Conservation (phyloP, 2,797 vertebrate genomes). For the Hybognathus amarus region DNA sequence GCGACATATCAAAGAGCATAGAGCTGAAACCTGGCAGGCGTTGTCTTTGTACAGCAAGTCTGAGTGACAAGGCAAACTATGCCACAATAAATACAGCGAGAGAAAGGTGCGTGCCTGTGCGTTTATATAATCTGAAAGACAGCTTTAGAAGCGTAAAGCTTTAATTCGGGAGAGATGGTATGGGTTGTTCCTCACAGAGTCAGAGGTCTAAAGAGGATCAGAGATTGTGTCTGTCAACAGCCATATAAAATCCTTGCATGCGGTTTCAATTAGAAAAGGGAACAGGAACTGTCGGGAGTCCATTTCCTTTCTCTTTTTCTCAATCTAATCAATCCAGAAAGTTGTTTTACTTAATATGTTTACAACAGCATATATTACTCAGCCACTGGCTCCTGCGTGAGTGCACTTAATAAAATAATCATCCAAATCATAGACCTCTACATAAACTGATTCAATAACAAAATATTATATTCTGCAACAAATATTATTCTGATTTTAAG, state of each 20-base stretch:
- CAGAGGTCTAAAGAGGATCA: slow-evolving; percentile 70
- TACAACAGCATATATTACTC: neutral
- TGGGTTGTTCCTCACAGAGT: slow-evolving; percentile 67
- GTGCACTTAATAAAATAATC: too few species aligned
- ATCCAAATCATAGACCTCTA: too few species aligned
- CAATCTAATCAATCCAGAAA: neutral
- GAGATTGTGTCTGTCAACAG: slow-evolving; percentile 76
- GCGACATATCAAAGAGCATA: slow-evolving; percentile 57
- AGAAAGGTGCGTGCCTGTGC: slow-evolving; percentile 53
- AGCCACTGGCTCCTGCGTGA: too few species aligned
- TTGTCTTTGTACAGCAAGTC: slow-evolving; percentile 36
- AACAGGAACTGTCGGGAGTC: slow-evolving; percentile 29
- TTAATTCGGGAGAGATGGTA: slow-evolving; percentile 68
- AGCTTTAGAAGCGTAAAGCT: slow-evolving; percentile 62
- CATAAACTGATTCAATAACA: too few species aligned
- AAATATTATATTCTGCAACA: too few species aligned
- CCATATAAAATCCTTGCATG: slow-evolving; percentile 79
- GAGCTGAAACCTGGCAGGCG: slow-evolving; percentile 25
- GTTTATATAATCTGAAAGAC: slow-evolving; percentile 60
- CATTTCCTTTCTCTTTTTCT: slow-evolving; percentile 45
- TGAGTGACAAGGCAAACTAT: slow-evolving; percentile 30
- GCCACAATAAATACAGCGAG: slow-evolving; percentile 4
- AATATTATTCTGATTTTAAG: too few species aligned
- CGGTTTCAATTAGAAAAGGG: slow-evolving; percentile 79
- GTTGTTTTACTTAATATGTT: neutral